Percentiles rank a stretch among this genome's conserved stretches.
phyloP scores from a whole-genome alignment of 2,797 vertebrate species.

The Jordanella pulchra region DNA sequence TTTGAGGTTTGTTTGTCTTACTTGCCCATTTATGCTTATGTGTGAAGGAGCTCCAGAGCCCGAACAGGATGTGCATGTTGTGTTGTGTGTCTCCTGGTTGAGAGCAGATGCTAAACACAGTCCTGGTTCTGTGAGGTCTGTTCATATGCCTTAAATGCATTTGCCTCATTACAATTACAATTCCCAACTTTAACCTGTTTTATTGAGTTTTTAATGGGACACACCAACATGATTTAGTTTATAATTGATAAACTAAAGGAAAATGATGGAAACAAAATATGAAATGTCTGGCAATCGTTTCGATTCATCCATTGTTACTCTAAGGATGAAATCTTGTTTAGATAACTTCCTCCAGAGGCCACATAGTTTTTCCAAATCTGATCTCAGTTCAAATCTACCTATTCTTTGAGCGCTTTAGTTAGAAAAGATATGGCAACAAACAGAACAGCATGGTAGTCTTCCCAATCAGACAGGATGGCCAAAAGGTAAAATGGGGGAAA shows the following conservation, averaged over 20 bases:
- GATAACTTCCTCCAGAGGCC: not conserved
- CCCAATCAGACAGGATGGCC: not conserved
- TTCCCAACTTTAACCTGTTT: not conserved
- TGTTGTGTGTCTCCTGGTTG: conserved; percentile 34
- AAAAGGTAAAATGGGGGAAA: not conserved
- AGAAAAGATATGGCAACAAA: not conserved
- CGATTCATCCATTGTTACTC: not conserved
- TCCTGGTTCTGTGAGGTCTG: not conserved
- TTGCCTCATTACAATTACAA: not conserved
- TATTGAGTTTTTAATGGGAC: not conserved
- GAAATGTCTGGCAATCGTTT: not conserved
- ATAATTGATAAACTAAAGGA: not conserved
- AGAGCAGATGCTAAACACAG: conserved; percentile 36
- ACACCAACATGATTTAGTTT: not conserved
- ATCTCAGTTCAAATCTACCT: not conserved
- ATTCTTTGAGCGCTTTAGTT: no score
- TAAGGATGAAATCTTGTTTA: not conserved
- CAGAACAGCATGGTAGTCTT: not conserved
- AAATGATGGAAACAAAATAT: not conserved
- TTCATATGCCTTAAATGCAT: not conserved
- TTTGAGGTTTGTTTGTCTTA: conserved; percentile 73
- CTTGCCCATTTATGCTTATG: conserved; percentile 65
- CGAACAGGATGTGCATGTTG: conserved; percentile 55
- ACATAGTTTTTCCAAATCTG: not conserved
- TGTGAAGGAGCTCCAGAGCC: conserved; percentile 54